These are phyloP conservation scores for Zosterops borbonicus DNA, from an alignment of 2,113 vertebrate genomes.

Conservation along the genomic window DNA sequence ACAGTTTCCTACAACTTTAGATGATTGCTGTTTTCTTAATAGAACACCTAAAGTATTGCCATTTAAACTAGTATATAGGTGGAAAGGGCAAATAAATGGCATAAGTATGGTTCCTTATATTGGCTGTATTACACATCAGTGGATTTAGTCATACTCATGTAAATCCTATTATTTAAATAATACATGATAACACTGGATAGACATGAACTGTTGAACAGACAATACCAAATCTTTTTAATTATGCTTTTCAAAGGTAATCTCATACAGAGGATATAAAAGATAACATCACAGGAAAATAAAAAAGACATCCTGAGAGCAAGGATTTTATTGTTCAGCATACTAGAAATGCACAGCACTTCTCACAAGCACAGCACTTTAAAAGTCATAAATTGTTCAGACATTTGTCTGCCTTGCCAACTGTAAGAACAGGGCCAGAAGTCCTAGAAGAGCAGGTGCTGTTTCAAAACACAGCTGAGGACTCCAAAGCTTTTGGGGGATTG, in stretches of 20 bases:
- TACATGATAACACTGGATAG: neutral
- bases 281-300: neutral
- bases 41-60: neutral
- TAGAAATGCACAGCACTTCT: neutral
- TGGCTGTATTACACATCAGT: neutral
- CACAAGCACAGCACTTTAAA: neutral
- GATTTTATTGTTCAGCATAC: neutral
- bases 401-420: neutral
- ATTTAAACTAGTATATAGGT: neutral
- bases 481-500: neutral
- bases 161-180: neutral
- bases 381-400: neutral
- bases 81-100: neutral
- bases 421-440: neutral
- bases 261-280: neutral
- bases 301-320: neutral
- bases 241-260: neutral
- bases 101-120: neutral
- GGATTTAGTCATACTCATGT: neutral
- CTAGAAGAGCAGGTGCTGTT: conserved; percentile 10
- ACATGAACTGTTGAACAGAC: neutral
- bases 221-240: neutral
- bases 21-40: neutral
- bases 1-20: neutral
- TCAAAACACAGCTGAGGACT: conserved; percentile 28